Evolutionary conservation across 2,797 vertebrate genomes (phyloP).

Genomic region (Gorsachius magnificus): DNA sequence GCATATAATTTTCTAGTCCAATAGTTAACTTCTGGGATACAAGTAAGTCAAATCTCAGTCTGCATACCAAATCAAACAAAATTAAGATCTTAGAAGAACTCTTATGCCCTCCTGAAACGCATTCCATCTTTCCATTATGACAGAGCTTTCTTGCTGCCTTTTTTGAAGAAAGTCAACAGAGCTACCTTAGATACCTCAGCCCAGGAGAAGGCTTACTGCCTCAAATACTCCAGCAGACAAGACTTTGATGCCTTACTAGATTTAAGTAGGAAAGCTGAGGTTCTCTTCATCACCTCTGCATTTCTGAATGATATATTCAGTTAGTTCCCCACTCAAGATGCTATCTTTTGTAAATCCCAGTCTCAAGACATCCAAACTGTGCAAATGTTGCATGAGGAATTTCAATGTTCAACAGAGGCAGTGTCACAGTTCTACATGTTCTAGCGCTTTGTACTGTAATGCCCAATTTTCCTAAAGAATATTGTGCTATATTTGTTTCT

Average conservation of each 20-base stretch:
- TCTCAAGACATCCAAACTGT: not conserved
- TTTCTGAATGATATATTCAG: fast-evolving
- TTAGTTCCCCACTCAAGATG: not conserved
- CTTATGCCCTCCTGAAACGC: not conserved
- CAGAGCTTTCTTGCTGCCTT: not conserved
- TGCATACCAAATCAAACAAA: not conserved
- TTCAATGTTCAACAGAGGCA: not conserved
- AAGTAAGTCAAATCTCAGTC: not conserved
- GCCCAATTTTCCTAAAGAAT: not conserved
- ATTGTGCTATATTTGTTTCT: not conserved
- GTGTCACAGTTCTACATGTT: not conserved
- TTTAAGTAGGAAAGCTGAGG: not conserved
- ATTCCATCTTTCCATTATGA: not conserved
- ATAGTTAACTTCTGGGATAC: not conserved
- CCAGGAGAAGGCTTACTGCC: not conserved
- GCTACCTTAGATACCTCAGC: not conserved
- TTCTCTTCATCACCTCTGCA: not conserved
- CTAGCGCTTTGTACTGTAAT: not conserved
- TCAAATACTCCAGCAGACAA: not conserved
- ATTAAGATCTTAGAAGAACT: not conserved
- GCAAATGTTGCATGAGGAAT: not conserved
- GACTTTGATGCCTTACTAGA: not conserved
- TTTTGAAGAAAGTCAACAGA: not conserved
- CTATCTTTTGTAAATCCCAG: not conserved
- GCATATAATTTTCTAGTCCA: not conserved